These are phyloP conservation scores for Mastacembelus armatus DNA, from an alignment of 2,797 vertebrate genomes.

Conservation along the genomic window DNA sequence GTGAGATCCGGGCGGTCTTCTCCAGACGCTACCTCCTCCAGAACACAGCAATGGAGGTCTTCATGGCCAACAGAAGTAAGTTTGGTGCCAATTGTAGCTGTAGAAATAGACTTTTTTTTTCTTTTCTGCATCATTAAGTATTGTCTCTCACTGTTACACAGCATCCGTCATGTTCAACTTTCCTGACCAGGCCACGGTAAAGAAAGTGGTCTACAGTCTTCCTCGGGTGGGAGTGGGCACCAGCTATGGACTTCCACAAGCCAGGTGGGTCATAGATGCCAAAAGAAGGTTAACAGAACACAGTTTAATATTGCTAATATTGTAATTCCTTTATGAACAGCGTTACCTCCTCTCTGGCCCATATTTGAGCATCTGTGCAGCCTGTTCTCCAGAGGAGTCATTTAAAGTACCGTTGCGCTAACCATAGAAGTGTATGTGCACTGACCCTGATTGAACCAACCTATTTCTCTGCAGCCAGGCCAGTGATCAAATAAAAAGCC, in stretches of 20 bases:
- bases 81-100: constrained; percentile 21
- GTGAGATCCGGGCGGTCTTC: constrained; percentile 97
- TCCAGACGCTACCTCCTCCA: constrained; percentile 94
- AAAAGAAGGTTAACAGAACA: background rate
- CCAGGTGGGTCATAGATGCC: constrained; percentile 85
- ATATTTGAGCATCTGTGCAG: constrained; percentile 38
- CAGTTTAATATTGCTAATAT: constrained; percentile 4
- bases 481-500: constrained; percentile 57
- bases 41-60: constrained; percentile 96
- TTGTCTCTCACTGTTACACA: constrained; percentile 70
- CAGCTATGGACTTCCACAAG: constrained; percentile 98
- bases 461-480: constrained; percentile 73
- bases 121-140: background rate
- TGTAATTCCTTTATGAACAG: constrained; percentile 2
- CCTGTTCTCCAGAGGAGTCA: constrained; percentile 61
- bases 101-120: background rate
- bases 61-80: constrained; percentile 99
- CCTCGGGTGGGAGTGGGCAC: constrained; percentile 97
- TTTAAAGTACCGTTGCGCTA: constrained; percentile 69
- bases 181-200: constrained; percentile 96
- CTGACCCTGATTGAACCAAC: constrained; percentile 80
- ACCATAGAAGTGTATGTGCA: constrained; percentile 76
- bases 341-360: constrained; percentile 4
- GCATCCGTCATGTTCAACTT: constrained; percentile 99
- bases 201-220: constrained; percentile 96